These are phyloP conservation scores for Chaenogobius annularis DNA, from an alignment of 2,113 vertebrate genomes.

Conservation along the genomic window DNA sequence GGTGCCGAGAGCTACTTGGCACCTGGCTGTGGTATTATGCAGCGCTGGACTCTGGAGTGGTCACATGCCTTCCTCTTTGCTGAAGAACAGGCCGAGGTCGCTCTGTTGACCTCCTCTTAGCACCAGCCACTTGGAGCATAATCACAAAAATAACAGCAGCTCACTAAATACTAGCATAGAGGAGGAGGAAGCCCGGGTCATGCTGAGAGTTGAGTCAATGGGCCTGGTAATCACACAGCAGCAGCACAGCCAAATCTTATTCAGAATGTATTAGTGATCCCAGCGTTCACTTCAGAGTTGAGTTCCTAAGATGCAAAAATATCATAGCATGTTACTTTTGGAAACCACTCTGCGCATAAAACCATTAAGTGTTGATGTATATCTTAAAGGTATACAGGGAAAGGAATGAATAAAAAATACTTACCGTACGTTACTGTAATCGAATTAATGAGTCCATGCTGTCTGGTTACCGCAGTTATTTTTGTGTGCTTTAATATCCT, in stretches of 20 bases:
- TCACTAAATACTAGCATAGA: conserved; percentile 68
- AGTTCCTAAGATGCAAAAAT: neutral
- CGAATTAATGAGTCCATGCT: too few relatives aligned
- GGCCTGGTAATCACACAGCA: conserved; percentile 59
- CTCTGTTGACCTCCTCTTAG: conserved; percentile 76
- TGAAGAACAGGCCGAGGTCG: conserved; percentile 70
- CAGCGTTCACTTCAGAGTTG: conserved; percentile 15
- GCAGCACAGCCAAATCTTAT: conserved; percentile 37
- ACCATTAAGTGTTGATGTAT: too few relatives aligned
- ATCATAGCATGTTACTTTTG: too few relatives aligned
- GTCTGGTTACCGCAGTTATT: too few relatives aligned
- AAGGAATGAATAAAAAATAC: too few relatives aligned
- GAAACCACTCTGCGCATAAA: too few relatives aligned
- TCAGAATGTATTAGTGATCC: conserved; percentile 50
- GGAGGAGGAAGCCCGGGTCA: conserved; percentile 38
- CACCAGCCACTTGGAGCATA: conserved; percentile 73
- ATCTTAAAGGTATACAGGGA: too few relatives aligned
- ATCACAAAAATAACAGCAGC: conserved; percentile 80
- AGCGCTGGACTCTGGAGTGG: conserved; percentile 50
- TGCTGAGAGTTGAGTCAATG: conserved; percentile 55
- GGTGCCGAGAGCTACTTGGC: conserved; percentile 23
- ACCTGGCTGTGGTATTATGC: conserved; percentile 38
- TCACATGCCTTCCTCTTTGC: conserved; percentile 64
- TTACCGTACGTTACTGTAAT: too few relatives aligned
- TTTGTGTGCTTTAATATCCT: too few relatives aligned